Percentiles rank a stretch among this genome's conserved stretches.
These are phyloP conservation scores for Okapia johnstoni DNA, from an alignment of 2,113 vertebrate genomes.

Conservation along the genomic window DNA sequence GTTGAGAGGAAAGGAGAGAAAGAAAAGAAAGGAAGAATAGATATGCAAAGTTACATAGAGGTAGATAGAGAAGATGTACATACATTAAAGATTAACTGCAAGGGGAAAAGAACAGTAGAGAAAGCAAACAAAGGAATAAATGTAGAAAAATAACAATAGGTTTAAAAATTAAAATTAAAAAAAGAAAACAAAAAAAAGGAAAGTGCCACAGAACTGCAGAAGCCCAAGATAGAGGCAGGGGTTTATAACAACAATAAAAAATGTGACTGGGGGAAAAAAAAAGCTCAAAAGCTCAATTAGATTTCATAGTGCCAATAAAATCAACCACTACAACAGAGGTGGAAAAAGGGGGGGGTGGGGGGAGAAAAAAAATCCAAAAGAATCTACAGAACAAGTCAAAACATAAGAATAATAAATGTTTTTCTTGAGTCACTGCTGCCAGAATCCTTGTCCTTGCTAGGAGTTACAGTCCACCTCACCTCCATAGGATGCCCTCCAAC, in stretches of 20 bases:
- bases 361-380: not conserved
- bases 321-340: not conserved
- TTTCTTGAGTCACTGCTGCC: not conserved
- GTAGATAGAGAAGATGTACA: not conserved
- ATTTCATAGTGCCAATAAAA: not conserved
- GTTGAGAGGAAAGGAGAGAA: not conserved
- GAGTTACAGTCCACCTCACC: not conserved
- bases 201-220: not conserved
- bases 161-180: not conserved
- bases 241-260: not conserved
- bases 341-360: not conserved
- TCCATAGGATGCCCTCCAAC: not conserved
- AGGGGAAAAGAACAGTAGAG: not conserved
- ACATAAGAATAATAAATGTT: not conserved
- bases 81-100: not conserved
- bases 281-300: not conserved
- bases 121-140: not conserved
- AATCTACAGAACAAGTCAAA: not conserved
- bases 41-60: not conserved
- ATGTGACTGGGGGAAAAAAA: not conserved
- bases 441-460: fast-evolving
- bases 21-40: not conserved
- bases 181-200: too few relatives aligned
- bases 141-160: not conserved
- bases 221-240: not conserved